These are phyloP conservation scores for Isurus oxyrinchus DNA, from an alignment of 2,113 vertebrate genomes.

Conservation along the genomic window DNA sequence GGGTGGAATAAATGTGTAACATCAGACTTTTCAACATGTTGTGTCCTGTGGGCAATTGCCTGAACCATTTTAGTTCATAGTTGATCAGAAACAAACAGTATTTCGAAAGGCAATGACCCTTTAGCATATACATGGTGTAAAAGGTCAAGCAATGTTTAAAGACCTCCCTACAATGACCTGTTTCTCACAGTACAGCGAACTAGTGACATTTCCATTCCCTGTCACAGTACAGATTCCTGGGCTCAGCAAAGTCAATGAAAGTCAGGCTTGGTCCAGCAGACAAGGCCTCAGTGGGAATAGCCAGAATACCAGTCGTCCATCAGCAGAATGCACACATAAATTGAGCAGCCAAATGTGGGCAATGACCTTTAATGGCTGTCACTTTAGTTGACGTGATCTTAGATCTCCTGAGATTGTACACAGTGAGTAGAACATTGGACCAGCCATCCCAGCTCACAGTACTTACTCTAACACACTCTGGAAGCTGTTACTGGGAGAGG, in stretches of 20 bases:
- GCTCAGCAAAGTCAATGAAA: background rate
- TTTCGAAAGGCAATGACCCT: background rate
- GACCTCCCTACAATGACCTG: background rate
- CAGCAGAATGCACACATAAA: background rate
- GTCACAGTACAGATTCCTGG: background rate
- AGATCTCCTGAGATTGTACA: background rate
- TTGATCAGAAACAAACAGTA: background rate
- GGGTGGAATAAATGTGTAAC: background rate
- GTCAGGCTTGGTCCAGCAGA: background rate
- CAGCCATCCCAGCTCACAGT: background rate
- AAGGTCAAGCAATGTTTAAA: background rate
- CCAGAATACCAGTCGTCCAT: background rate
- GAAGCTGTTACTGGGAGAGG: background rate
- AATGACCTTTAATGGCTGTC: background rate
- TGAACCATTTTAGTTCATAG: background rate
- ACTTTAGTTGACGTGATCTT: background rate
- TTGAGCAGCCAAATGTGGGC: slow-evolving; percentile 11
- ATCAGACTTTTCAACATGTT: background rate
- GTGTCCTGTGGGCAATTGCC: background rate
- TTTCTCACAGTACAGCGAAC: background rate
- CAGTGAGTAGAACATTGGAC: background rate
- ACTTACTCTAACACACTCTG: background rate
- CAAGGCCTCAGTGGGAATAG: background rate
- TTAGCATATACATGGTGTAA: background rate
- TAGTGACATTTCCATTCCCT: background rate